These are phyloP conservation scores for Bubo bubo DNA, from an alignment of 2,113 vertebrate genomes.

Conservation along the genomic window DNA sequence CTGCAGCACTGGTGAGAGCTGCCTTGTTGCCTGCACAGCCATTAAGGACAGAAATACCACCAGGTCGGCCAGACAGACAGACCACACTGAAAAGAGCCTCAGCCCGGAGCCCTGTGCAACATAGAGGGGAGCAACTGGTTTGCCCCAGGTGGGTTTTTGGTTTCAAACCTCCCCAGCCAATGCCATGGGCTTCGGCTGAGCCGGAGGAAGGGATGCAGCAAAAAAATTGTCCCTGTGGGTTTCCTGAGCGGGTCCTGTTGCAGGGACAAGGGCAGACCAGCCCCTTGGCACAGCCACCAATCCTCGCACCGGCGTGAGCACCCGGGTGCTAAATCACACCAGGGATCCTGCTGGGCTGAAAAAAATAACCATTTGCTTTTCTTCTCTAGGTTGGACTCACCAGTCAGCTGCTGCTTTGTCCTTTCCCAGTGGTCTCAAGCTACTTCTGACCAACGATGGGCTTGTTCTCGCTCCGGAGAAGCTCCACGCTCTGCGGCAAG, in stretches of 20 bases:
- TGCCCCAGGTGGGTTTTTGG: neutral
- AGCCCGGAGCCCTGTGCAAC: neutral
- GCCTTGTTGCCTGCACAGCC: neutral
- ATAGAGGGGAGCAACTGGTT: neutral
- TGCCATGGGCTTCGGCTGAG: accelerated
- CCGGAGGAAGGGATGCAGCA: neutral
- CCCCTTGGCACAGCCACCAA: neutral
- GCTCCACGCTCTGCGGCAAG: neutral
- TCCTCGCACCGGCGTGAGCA: accelerated
- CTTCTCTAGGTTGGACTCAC: neutral
- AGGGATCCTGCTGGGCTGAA: accelerated
- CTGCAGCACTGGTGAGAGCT: neutral
- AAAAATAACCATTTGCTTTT: neutral
- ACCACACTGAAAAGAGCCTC: neutral
- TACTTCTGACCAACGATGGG: accelerated
- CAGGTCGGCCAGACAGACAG: neutral
- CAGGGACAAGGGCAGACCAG: neutral
- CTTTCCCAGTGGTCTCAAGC: neutral
- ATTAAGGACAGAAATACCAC: neutral
- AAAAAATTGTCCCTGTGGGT: accelerated
- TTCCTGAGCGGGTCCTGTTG: accelerated
- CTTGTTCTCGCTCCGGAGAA: accelerated
- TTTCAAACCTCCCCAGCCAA: neutral
- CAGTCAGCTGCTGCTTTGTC: neutral
- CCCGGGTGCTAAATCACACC: accelerated